Base-by-base conservation (phyloP, 2,888 invertebrate genomes). In the Drosophila neonasuta region DNA sequence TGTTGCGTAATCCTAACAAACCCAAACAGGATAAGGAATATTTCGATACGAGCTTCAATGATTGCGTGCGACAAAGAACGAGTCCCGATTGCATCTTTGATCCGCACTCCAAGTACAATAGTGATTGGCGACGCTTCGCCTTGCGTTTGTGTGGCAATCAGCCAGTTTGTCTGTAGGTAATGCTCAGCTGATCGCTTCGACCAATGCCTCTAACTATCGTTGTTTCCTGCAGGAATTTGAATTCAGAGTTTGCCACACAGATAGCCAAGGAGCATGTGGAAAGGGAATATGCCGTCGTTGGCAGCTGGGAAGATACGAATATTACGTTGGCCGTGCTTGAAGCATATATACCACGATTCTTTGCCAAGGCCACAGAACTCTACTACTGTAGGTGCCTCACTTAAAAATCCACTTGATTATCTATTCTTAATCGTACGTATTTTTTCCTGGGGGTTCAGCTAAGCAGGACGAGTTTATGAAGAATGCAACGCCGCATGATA, bases 91-190 rank as follows among this genome's bases (percentile, higher is more conserved):
- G 88, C 54, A 68, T 69, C 9, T 88, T 94, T 83, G 96, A 96
- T 0, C 94, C 96, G 86, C 94, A 94, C 13, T 93, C 95, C 86
- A 94, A 94, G 81, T 96, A 95, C 7, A 96, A 96, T 78, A 94
- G 94, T 0, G 96, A 96, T 90, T 96, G 96, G 90, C 93, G 96
- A 50, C 91, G 96, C 34, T 96, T 96, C 87, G 94, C 95, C 0
- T 93, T 96, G 87, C 96, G 96, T 91, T 96, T 97, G 91, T 97
- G 97, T 88, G 97, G 97, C 6, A 97, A 97, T 89, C 94, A 95
- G 70, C 93, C 94, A 39, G 94, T 94, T 74, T 96, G 96, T 94
- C 93, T 93, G 95, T 96, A 90, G 92, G 95, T 91, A 61, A 52
- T 11, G 11, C 17, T 15, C n/a, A 32, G 10, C 10, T n/a, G 20